These are phyloP conservation scores for Apodemus agrarius DNA, from an alignment of 2,797 vertebrate species.

Conservation along the genomic window DNA sequence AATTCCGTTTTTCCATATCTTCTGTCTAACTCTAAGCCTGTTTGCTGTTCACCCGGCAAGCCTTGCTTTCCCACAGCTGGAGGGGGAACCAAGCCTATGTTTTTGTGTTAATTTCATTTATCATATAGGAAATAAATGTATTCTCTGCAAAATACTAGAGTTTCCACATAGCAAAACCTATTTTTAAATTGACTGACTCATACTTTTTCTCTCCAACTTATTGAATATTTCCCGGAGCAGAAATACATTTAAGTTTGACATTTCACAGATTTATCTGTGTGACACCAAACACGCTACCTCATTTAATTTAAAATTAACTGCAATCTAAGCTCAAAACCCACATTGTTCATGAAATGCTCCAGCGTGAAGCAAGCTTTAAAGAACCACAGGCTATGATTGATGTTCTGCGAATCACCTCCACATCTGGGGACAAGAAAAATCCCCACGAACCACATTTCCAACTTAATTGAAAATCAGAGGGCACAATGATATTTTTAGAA, in stretches of 20 bases:
- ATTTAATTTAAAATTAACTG: conserved; percentile 55
- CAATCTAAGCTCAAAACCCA: not conserved
- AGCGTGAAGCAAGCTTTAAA: not conserved
- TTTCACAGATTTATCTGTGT: conserved; percentile 17
- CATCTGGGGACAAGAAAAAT: not conserved
- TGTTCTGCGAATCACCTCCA: not conserved
- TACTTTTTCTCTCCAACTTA: conserved; percentile 37
- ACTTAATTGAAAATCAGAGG: not conserved
- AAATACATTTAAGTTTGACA: conserved; percentile 63
- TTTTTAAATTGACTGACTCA: conserved; percentile 46
- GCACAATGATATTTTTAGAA: not conserved
- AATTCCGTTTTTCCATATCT: conserved; percentile 23
- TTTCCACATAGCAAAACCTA: conserved; percentile 13
- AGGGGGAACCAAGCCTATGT: not conserved
- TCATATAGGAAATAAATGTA: conserved; percentile 16
- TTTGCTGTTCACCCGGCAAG: not conserved
- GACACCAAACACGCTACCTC: not conserved
- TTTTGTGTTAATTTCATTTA: conserved; percentile 55
- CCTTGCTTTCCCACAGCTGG: not conserved
- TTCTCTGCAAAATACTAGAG: not conserved
- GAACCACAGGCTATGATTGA: not conserved
- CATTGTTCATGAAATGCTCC: not conserved
- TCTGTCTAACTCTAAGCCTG: not conserved
- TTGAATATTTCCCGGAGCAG: conserved; percentile 53
- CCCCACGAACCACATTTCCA: not conserved